phyloP scores from a whole-genome alignment of 2,888 invertebrate species.

The Drosophila mayaguana region DNA sequence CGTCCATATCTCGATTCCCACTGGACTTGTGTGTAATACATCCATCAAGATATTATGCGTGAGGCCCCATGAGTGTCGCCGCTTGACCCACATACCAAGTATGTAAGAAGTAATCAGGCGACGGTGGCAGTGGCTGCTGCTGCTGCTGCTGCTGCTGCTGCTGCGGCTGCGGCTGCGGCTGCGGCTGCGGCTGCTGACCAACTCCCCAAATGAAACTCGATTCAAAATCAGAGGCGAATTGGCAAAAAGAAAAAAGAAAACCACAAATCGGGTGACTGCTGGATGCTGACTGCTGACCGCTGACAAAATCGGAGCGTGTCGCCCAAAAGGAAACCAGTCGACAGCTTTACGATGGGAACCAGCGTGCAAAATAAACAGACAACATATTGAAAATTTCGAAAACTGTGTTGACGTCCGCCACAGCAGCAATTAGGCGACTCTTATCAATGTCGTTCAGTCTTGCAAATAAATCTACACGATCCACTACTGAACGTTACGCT shows the following conservation, averaged over 20 bases:
- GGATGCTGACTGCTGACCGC: constrained; percentile 51
- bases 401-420: constrained; percentile 69
- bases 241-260: constrained; percentile 41
- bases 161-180: constrained; percentile 23
- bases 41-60: constrained; percentile 63
- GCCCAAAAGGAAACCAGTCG: constrained; percentile 80
- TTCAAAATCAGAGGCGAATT: constrained; percentile 52
- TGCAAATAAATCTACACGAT: constrained; percentile 61
- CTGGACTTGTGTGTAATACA: constrained; percentile 53
- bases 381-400: constrained; percentile 62
- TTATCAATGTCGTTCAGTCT: constrained; percentile 65
- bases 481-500: constrained; percentile 51
- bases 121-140: constrained; percentile 27
- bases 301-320: constrained; percentile 71
- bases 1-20: constrained; percentile 36
- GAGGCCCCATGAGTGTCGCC: constrained; percentile 64
- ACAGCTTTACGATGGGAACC: constrained; percentile 76
- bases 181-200: constrained; percentile 36
- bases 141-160: too few species aligned
- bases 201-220: constrained; percentile 70
- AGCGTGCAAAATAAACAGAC: constrained; percentile 27
- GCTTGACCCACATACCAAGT: constrained; percentile 73
- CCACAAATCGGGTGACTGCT: constrained; percentile 52
- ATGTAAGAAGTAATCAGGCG: constrained; percentile 39
- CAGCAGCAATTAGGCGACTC: constrained; percentile 72